phyloP scores from a whole-genome alignment of 1,140 invertebrate species.

The Atta colombica region DNA sequence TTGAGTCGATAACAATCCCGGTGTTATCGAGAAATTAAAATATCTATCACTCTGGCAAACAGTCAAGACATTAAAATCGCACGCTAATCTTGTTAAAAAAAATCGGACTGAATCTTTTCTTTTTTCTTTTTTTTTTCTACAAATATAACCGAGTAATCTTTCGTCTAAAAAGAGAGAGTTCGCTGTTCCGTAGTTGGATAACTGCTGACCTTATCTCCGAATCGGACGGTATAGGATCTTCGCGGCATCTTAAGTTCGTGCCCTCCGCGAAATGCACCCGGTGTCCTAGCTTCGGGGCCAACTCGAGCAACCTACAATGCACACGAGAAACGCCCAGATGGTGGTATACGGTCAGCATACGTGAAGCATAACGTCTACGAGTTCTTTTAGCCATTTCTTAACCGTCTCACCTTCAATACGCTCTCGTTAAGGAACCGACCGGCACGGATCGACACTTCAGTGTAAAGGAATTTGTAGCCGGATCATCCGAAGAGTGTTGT shows the following conservation, averaged over 20 bases:
- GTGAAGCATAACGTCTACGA: background rate
- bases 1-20: background rate
- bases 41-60: background rate
- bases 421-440: slow-evolving; percentile 2
- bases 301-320: slow-evolving; percentile 86
- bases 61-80: background rate
- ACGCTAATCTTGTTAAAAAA: background rate
- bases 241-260: slow-evolving; percentile 85
- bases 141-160: background rate
- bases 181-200: slow-evolving; percentile 16
- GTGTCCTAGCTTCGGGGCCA: slow-evolving; percentile 84
- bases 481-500: background rate
- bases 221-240: slow-evolving; percentile 81
- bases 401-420: slow-evolving; percentile 5
- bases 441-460: background rate
- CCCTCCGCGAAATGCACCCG: slow-evolving; percentile 85
- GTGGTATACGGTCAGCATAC: slow-evolving; percentile 56
- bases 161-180: slow-evolving; percentile 9
- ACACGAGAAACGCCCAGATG: slow-evolving; percentile 82
- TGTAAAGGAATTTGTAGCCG: slow-evolving; percentile 29
- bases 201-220: slow-evolving; percentile 83
- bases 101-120: background rate
- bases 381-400: background rate
- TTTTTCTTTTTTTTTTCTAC: background rate
- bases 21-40: background rate